Conservation (phyloP, 2,888 invertebrate species). For the Troglohyphantes excavatus region DNA sequence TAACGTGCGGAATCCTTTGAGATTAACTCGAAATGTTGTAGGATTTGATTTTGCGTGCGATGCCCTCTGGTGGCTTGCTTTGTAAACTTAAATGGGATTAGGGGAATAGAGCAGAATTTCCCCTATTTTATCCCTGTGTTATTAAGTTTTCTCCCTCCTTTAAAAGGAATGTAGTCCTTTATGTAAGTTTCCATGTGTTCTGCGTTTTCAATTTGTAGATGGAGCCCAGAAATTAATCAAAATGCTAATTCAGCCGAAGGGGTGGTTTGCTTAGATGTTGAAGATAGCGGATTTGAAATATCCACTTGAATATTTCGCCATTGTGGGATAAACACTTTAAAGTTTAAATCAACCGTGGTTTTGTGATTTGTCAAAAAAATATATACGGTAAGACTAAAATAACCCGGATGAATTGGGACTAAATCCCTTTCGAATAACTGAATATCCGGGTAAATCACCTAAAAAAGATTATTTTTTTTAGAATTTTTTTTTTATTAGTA, state of each 20-base stretch:
- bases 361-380: too few species aligned
- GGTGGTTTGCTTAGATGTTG: not conserved
- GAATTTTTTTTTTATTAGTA: too few species aligned
- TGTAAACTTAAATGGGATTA: conserved; percentile 44
- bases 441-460: too few species aligned
- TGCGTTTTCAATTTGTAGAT: not conserved
- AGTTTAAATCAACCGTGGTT: too few species aligned
- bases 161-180: not conserved
- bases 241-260: conserved; percentile 39
- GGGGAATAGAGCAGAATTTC: conserved; percentile 8
- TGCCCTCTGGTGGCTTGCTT: conserved; percentile 13
- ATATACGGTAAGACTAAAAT: too few species aligned
- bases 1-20: conserved; percentile 46
- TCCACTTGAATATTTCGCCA: too few species aligned
- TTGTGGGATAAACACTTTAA: too few species aligned
- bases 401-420: too few species aligned
- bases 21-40: conserved; percentile 24
- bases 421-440: too few species aligned
- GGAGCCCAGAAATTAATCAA: conserved; percentile 45
- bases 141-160: not conserved
- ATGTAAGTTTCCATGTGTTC: not conserved
- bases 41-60: conserved; percentile 17
- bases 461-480: too few species aligned
- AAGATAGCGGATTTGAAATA: not conserved
- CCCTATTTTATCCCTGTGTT: not conserved